Base-by-base conservation (phyloP, 2,113 vertebrate species). In the Diadophis punctatus region DNA sequence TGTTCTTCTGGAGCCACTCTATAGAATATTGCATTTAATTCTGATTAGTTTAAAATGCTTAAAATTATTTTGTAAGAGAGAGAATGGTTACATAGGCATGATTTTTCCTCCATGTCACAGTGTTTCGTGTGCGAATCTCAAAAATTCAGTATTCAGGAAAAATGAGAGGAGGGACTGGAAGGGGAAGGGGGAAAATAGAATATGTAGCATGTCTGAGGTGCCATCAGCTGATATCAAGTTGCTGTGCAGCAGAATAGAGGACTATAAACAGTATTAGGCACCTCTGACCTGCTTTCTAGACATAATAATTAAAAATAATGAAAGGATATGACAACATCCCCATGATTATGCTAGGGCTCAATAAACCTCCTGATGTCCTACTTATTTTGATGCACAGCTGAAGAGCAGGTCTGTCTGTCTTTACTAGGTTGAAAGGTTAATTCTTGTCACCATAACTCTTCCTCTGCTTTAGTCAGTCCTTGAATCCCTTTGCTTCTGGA, bases 231-330 rank as follows among this genome's bases (percentile, higher is more conserved):
- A 12, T 80, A 55, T 51, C 25, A 92, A 90, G 27, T 92, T 52
- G 58, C 58, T 68, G 39, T 80, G 23, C 46, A 88, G 51, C 23
- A 92, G 39, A 92, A 43, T n/a, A 51, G 27, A 88, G 34, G n/a
- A 25, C 60, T 87, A 88, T 53, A 88, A 30, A 51, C 18, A 80
- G 56, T 34, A 87, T 60, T 87, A 51, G 48, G 91, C 46, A 60
- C 23, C 60, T 43, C n/a, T 48, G 87, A 55, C 63, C 63, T 80
- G 87, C 74, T 89, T 92, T 89, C 91, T 27, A 88, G 39, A 55
- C 25, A 34, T 74, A 89, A 58, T 60, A 92, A 92, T 89, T 92
- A 85, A 85, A 58, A 84, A 34, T 85, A 89, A 56, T 84, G 84
- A 22, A 86, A 85, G 92, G 53, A 85, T 92, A 58, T 85, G 68